Evolutionary conservation across 2,888 invertebrate genomes (phyloP), one percentile per base, ranked within the genome.

Genomic region (Melanargia galathea): DNA sequence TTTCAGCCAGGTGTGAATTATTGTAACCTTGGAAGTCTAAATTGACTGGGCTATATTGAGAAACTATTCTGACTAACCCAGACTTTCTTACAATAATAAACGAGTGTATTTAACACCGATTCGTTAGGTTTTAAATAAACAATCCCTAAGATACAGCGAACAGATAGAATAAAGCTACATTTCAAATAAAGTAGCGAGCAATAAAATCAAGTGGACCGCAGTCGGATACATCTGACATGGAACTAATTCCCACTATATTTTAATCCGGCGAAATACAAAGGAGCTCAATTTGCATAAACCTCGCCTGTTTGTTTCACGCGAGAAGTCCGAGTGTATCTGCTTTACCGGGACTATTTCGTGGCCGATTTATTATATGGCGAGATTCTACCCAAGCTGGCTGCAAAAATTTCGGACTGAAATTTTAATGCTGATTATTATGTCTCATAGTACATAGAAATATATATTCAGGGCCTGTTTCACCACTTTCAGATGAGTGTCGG

Each of bases 211-310:
- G 82, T 77, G 81, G 79, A 73, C 76, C 76, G 76, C 71, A 75
- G 74, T 79, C 77, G 83, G 84, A 85, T 88, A n/a, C n/a, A 86
- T 86, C 87, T 88, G 89, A 89, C 90, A 86, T 82, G 85, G 83
- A 87, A 90, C 89, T 90, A 90, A 90, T 90, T 88, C 81, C 85
- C 82, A 82, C 90, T 88, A 89, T 90, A 89, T 89, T 89, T 90
- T 90, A 90, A 90, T 90, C 87, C 87, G 79, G 82, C 77, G 77
- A 87, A 88, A 84, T 86, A 90, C 87, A 90, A 90, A 90, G 87
- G 85, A 90, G 88, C 81, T 83, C 87, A 88, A 90, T 90, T 90
- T 90, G 84, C 89, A 90, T 90, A 90, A 90, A 88, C 89, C 90
- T 89, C 86, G 81, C 77, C 82, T 87, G 86, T 88, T 88, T 89